These are phyloP conservation scores for Luscinia luscinia DNA, from an alignment of 2,797 vertebrate genomes.

Conservation along the genomic window DNA sequence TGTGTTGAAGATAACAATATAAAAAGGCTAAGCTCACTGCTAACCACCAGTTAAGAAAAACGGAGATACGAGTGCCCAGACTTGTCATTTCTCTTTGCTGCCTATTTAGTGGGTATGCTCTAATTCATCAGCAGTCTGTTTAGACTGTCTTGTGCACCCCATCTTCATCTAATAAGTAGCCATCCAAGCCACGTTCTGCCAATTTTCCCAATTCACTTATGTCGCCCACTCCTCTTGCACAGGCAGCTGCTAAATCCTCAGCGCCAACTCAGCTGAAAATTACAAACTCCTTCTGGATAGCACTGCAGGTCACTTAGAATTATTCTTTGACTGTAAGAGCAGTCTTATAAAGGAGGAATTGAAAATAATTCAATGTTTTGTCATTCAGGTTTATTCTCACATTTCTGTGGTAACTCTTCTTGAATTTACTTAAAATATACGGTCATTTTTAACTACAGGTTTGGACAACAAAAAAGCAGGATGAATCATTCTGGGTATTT, in stretches of 20 bases:
- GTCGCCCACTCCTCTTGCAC: slow-evolving; percentile 46
- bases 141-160: slow-evolving; percentile 30
- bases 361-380: slow-evolving; percentile 54
- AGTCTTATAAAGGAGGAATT: slow-evolving; percentile 26
- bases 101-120: not conserved
- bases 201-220: slow-evolving; percentile 38
- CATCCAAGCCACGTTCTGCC: slow-evolving; percentile 36
- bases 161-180: slow-evolving; percentile 43
- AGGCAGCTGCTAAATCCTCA: slow-evolving; percentile 59
- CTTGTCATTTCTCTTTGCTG: slow-evolving; percentile 10
- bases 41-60: not conserved
- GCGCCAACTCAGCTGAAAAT: slow-evolving; percentile 48
- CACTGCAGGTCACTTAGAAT: slow-evolving; percentile 55
- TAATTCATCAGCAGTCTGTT: slow-evolving; percentile 51
- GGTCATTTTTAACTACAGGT: slow-evolving; percentile 68
- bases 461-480: slow-evolving; percentile 63
- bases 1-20: not conserved
- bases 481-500: slow-evolving; percentile 69
- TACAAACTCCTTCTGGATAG: slow-evolving; percentile 51
- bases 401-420: slow-evolving; percentile 53
- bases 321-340: slow-evolving; percentile 38
- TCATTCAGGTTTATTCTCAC: slow-evolving; percentile 62
- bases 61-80: not conserved
- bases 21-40: not conserved
- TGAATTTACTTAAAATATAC: slow-evolving; percentile 59